Evolutionary conservation across 2,797 vertebrate genomes (phyloP), one percentile per base, ranked within the genome.

Genomic region (Myripristis murdjan): DNA sequence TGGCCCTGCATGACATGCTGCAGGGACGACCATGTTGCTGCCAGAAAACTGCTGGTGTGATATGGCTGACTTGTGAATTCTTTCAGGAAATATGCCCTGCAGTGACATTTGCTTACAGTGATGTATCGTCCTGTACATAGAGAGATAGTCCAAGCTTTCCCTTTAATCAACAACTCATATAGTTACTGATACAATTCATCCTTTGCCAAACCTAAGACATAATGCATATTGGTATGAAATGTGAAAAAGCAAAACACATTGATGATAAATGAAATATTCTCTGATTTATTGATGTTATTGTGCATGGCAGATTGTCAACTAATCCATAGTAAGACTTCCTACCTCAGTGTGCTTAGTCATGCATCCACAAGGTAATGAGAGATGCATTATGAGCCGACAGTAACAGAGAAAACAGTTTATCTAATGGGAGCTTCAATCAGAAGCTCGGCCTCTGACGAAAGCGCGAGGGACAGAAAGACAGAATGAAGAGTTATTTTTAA

Each of bases 341-440:
- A 10, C 57, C 28, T 37, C 18, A 63, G 35, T 60, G 39, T 20
- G 15, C 59, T 51, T 63, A 71, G 52, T 77, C 55, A 69, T 41
- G 46, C 31, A 49, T 63, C 9, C 6, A 22, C 49, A 49, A 18
- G 57, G 60, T 64, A 67, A 72, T 37, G 49, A 4, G 55, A 52
- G 53, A 71, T 68, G 47, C 18, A 60, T n/a, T n/a, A n/a, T n/a
- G n/a, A n/a, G n/a, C n/a, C n/a, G n/a, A n/a, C n/a, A n/a, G n/a
- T n/a, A n/a, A n/a, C n/a, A n/a, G n/a, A n/a, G n/a, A 62, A 59
- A 35, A 49, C 28, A 70, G 24, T 39, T 2, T 1, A 47, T 28
- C n/a, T 41, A 31, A 60, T 12, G n/a, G 23, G 35, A 72, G 22
- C 16, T 64, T 73, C 61, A 66, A 57, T 65, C n/a, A 44, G 58